Percentiles rank a stretch among this genome's conserved stretches.
Conservation (phyloP, 2,113 vertebrate genomes). For the Cricetomys ansorgei region DNA sequence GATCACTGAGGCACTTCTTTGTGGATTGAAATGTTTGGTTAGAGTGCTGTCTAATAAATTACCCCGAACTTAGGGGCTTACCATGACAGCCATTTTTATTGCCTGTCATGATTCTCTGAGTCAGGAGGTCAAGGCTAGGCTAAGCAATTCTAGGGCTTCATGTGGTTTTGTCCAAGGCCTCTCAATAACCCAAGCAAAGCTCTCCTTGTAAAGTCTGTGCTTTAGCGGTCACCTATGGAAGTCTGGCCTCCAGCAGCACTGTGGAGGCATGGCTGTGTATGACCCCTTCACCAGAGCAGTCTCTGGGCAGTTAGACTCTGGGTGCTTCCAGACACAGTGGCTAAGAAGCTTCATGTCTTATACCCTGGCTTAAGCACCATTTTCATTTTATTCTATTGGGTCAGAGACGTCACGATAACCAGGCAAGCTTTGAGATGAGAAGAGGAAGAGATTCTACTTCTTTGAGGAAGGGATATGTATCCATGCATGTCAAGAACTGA, state of each 20-base stretch:
- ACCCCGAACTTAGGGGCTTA: background rate
- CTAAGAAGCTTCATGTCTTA: background rate
- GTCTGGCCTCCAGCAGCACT: background rate
- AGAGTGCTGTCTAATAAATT: conserved; percentile 19
- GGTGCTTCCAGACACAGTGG: background rate
- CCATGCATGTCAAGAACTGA: background rate
- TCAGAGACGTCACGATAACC: background rate
- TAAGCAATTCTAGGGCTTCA: background rate
- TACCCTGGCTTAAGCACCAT: background rate
- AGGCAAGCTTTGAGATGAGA: background rate
- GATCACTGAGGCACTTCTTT: background rate
- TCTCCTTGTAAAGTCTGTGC: background rate
- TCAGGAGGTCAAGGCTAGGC: conserved; percentile 40
- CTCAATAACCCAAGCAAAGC: background rate
- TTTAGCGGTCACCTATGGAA: background rate
- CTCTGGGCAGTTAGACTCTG: background rate
- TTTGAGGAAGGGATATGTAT: background rate
- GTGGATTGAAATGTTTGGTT: background rate
- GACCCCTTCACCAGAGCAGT: background rate
- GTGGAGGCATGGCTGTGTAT: rapidly evolving
- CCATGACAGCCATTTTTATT: conserved; percentile 4
- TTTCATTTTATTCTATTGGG: background rate
- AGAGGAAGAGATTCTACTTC: background rate
- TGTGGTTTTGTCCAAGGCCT: background rate
- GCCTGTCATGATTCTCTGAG: background rate